These are phyloP conservation scores for Raphicerus campestris DNA, from an alignment of 2,113 vertebrate species.

Conservation along the genomic window DNA sequence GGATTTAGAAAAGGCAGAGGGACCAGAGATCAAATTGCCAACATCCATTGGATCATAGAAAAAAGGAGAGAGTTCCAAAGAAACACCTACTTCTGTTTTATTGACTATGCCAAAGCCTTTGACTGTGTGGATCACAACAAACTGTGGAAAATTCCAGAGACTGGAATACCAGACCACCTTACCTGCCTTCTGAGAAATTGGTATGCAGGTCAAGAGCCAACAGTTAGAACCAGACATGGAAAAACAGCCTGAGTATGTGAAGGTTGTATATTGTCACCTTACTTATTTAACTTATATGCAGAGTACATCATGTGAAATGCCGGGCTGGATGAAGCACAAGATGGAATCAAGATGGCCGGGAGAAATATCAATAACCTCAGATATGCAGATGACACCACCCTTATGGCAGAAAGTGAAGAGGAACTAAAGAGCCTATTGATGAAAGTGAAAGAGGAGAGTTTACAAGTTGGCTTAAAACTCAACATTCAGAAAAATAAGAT, in stretches of 20 bases:
- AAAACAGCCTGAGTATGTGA: not conserved
- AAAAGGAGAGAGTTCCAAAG: not conserved
- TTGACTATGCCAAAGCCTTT: not conserved
- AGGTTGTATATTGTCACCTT: not conserved
- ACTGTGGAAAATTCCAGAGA: not conserved
- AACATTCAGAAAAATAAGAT: not conserved
- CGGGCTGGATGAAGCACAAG: not conserved
- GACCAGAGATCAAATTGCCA: not conserved
- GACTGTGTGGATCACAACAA: not conserved
- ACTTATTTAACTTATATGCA: not conserved
- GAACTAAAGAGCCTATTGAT: not conserved
- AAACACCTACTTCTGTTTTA: not conserved
- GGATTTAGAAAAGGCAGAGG: not conserved
- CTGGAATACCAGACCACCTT: not conserved
- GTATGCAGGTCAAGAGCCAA: not conserved
- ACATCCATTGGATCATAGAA: not conserved
- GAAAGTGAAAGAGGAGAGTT: not conserved
- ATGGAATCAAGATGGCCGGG: not conserved
- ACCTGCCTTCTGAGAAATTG: not conserved
- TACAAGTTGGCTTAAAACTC: not conserved
- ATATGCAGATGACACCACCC: not conserved
- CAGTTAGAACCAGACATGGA: not conserved
- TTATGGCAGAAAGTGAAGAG: accelerated
- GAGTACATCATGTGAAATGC: not conserved
- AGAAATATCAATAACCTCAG: not conserved